A percentile compares a stretch with the other conserved stretches of the same genome.
phyloP scores from a whole-genome alignment of 1,140 invertebrate genomes.

The Cardiocondyla obscurior region DNA sequence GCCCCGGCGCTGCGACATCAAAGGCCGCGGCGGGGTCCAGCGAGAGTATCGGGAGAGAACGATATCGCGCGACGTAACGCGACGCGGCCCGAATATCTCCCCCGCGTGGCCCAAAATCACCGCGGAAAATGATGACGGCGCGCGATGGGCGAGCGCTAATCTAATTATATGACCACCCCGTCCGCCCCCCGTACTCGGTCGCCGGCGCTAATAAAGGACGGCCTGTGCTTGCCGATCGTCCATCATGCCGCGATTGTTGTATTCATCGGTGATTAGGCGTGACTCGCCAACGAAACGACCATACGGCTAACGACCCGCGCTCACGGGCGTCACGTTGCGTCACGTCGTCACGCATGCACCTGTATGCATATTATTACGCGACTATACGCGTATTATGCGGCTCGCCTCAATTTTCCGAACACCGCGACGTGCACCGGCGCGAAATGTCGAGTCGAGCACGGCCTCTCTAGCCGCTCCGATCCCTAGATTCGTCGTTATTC shows the following conservation, averaged over 20 bases:
- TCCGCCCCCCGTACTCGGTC: not conserved
- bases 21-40: conserved; percentile 48
- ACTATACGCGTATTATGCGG: conserved; percentile 30
- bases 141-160: conserved; percentile 60
- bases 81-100: conserved; percentile 20
- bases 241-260: conserved; percentile 73
- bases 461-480: not conserved
- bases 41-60: conserved; percentile 18
- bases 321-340: conserved; percentile 53
- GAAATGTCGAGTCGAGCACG: not conserved
- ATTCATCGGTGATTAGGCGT: conserved; percentile 75
- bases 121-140: conserved; percentile 68
- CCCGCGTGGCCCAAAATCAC: conserved; percentile 57
- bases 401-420: conserved; percentile 47
- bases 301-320: conserved; percentile 71
- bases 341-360: conserved; percentile 58
- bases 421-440: conserved; percentile 13
- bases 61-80: not conserved
- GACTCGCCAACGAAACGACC: conserved; percentile 70
- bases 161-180: conserved; percentile 65
- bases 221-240: conserved; percentile 69
- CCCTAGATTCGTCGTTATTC: not conserved
- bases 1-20: conserved; percentile 58
- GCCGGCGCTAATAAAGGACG: conserved; percentile 69
- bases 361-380: conserved; percentile 69